phyloP scores from a whole-genome alignment of 2,113 vertebrate genomes.

The Chionomys nivalis region DNA sequence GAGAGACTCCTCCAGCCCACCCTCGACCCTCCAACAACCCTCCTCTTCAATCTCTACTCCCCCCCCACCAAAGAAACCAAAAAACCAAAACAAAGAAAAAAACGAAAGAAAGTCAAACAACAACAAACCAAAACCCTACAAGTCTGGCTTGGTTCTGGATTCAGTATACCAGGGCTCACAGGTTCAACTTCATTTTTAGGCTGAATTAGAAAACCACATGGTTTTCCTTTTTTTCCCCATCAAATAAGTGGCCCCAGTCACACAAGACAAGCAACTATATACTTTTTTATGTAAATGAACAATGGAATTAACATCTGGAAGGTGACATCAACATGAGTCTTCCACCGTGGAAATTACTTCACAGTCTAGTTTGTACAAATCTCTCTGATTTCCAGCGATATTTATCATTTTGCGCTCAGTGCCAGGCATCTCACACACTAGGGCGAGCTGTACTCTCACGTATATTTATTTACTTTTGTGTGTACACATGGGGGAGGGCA shows the following conservation, averaged over 20 bases:
- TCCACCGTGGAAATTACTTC: constrained; percentile 60
- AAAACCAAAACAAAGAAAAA: background rate
- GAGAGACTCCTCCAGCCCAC: background rate
- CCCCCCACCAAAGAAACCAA: background rate
- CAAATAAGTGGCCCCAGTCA: background rate
- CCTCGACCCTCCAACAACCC: accelerated
- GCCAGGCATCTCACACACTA: background rate
- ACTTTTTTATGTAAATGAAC: constrained; percentile 63
- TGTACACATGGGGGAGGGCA: background rate
- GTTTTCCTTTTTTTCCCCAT: constrained; percentile 40
- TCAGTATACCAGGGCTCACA: background rate
- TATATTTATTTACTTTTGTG: background rate
- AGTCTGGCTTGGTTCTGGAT: background rate
- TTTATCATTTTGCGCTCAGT: background rate
- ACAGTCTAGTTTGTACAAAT: background rate
- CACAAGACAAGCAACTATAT: constrained; percentile 60
- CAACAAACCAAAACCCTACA: background rate
- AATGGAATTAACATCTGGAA: constrained; percentile 79
- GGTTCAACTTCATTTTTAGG: constrained; percentile 5
- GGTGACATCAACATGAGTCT: constrained; percentile 79
- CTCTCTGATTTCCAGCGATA: background rate
- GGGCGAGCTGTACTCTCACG: background rate
- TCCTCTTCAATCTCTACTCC: background rate
- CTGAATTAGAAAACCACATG: constrained; percentile 61
- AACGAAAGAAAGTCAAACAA: background rate